These are phyloP conservation scores for Etheostoma spectabile DNA, from an alignment of 2,113 vertebrate genomes.

Conservation along the genomic window DNA sequence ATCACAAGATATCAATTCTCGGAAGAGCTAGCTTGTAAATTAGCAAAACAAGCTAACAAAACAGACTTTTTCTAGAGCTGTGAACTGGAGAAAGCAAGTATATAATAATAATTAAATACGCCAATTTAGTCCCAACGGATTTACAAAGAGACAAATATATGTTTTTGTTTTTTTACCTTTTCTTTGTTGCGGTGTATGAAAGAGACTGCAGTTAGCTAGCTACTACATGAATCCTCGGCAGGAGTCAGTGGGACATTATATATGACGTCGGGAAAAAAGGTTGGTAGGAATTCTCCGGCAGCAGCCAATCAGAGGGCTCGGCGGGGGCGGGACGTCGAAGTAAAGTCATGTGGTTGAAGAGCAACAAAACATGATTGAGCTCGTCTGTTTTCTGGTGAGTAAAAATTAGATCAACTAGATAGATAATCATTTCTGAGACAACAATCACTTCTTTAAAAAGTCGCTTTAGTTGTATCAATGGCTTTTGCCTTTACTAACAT, in stretches of 20 bases:
- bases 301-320: conserved; percentile 63
- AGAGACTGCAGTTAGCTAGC: fast-evolving
- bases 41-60: conserved; percentile 27
- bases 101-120: background rate
- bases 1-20: conserved; percentile 53
- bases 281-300: fast-evolving
- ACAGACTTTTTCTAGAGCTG: background rate
- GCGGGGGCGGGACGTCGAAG: conserved; percentile 49
- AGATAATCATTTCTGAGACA: background rate
- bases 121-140: fast-evolving
- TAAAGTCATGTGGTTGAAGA: conserved; percentile 34
- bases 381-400: background rate
- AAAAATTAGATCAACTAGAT: background rate
- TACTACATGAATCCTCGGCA: background rate
- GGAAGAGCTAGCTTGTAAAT: background rate
- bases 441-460: background rate
- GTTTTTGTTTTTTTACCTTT: conserved; percentile 45
- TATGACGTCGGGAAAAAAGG: conserved; percentile 22
- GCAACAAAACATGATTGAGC: background rate
- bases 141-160: background rate
- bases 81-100: background rate
- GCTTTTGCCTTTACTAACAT: background rate
- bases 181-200: background rate
- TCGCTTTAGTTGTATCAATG: background rate
- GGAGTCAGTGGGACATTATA: conserved; percentile 40